Base-by-base conservation (phyloP, 2,797 vertebrate species). In the Amniataba percoides region DNA sequence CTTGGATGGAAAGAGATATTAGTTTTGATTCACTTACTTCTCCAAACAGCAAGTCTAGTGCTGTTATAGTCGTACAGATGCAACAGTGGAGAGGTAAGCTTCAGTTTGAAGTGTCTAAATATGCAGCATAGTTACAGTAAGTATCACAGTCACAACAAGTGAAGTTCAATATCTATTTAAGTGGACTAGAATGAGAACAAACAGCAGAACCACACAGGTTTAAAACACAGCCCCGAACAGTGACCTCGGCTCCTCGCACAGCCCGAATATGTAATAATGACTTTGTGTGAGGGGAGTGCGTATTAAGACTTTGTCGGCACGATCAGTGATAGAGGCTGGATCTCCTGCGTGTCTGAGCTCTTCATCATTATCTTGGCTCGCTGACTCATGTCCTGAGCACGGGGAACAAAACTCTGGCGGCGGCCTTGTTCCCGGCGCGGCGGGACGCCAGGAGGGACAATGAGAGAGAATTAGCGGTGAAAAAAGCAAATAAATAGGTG, bases 401-500 rank as follows among this genome's bases (percentile, higher is more conserved):
- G 92, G 74, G 53, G 79, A 82, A 86, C 66, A 83, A 95, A 89
- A 94, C 80, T 86, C 87, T 95, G 71, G 94, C 80, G 88, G 94
- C 91, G 93, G 92, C 95, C 96, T 96, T 95, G 95, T 96, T 96
- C 96, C 90, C 78, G 77, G 93, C 95, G 88, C 95, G 88, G 93
- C 90, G 92, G 96, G 96, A 96, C 90, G 90, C 95, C 67, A 81
- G 85, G 93, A 94, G 94, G 93, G 93, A 97, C 94, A 96, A 96
- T 95, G 95, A 96, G 94, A 93, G 95, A 96, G 96, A 96, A 96
- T 97, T 96, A 96, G 95, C 87, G 79, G 95, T 95, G 95, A 97
- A 97, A 97, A 96, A 96, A 96, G 96, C 96, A 98, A 98, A 97
- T 98, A 98, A 98, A 97, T 97, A 97, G 96, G 96, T 96, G 95